These are phyloP conservation scores for Nematopogon swammerdamellus DNA, from an alignment of 2,888 invertebrate genomes.

Conservation along the genomic window DNA sequence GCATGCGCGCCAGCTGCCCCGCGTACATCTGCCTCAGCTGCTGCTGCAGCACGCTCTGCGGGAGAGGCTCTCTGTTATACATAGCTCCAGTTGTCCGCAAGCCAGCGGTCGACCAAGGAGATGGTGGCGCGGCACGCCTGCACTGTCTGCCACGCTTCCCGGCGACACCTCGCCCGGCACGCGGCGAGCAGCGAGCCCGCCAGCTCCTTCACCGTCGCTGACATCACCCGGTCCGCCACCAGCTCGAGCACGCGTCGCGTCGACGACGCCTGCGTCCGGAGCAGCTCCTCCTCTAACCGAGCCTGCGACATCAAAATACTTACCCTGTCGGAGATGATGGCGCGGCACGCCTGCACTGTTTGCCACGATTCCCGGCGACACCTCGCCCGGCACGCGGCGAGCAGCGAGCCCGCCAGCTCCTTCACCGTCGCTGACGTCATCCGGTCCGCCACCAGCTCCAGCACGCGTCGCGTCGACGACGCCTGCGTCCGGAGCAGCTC, in stretches of 20 bases:
- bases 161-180: constrained; percentile 13
- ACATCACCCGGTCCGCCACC: constrained; percentile 13
- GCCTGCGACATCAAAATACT: too few relatives aligned
- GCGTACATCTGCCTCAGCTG: constrained; percentile 15
- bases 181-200: constrained; percentile 24
- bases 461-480: constrained; percentile 68
- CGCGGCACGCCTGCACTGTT: not conserved
- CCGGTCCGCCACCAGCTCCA: constrained; percentile 80
- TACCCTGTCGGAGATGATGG: too few relatives aligned
- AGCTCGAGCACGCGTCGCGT: constrained; percentile 70
- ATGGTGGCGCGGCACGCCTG: constrained; percentile 16
- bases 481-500: constrained; percentile 82
- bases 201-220: constrained; percentile 12
- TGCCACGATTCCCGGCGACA: not conserved
- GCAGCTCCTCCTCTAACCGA: constrained; percentile 77
- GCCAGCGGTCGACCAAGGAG: constrained; percentile 21
- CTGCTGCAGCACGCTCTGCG: too few relatives aligned
- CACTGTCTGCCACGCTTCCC: constrained; percentile 19
- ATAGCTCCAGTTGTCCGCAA: constrained; percentile 26
- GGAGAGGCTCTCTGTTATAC: too few relatives aligned
- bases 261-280: constrained; percentile 77
- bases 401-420: constrained; percentile 12
- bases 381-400: constrained; percentile 6
- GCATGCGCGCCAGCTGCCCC: constrained; percentile 12
- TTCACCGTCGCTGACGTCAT: constrained; percentile 74